Evolutionary conservation across 2,113 vertebrate species (phyloP).

Genomic region (Ammospiza caudacuta): DNA sequence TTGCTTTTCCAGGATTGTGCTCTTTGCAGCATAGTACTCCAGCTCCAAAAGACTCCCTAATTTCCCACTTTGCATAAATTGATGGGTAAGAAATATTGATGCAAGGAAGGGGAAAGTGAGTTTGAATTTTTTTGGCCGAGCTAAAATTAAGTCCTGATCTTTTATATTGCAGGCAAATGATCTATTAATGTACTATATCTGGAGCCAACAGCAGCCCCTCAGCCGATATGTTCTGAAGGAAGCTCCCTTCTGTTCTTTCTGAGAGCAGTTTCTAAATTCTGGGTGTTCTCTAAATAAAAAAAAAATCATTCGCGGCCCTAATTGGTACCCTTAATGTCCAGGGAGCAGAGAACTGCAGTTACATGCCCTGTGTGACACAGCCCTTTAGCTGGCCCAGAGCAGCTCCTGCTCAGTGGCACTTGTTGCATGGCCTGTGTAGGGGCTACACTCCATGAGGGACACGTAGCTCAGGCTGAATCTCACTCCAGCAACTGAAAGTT

Average conservation of each 20-base stretch:
- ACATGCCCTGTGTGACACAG: neutral
- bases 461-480: neutral
- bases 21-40: neutral
- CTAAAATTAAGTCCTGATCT: neutral
- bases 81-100: neutral
- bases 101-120: neutral
- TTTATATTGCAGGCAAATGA: neutral
- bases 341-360: neutral
- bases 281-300: neutral
- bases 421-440: neutral
- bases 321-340: neutral
- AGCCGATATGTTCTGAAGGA: neutral
- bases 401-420: neutral
- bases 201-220: neutral
- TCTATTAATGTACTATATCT: neutral
- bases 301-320: neutral
- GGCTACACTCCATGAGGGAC: neutral
- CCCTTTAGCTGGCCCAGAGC: neutral
- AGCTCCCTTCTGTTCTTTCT: neutral
- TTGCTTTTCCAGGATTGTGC: neutral
- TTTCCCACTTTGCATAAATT: neutral
- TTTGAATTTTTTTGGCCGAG: neutral
- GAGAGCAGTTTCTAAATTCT: neutral
- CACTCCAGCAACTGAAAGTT: neutral
- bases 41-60: neutral